Conservation (phyloP, 2,888 invertebrate species). For the Cerceris rybyensis region DNA sequence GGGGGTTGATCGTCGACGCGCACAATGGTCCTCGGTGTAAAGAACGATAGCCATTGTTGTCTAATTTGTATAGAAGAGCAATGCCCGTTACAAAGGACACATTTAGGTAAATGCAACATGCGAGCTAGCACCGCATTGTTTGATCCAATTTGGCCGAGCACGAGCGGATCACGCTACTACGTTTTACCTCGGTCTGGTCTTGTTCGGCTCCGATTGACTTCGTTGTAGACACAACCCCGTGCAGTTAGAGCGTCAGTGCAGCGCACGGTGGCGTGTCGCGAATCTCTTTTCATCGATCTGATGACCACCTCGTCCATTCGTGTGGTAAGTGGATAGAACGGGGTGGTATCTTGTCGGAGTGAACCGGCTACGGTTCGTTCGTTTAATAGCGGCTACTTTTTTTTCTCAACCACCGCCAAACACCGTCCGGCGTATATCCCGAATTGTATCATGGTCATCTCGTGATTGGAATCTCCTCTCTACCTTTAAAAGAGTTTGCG, state of each 20-base stretch:
- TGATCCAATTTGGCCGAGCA: slow-evolving; percentile 49
- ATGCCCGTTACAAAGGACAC: slow-evolving; percentile 45
- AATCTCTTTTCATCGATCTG: slow-evolving; percentile 79
- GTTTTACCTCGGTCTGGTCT: slow-evolving; percentile 26
- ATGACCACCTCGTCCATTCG: slow-evolving; percentile 73
- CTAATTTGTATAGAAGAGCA: slow-evolving; percentile 29
- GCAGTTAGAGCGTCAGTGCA: slow-evolving; percentile 56
- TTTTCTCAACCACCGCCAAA: not conserved
- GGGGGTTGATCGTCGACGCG: not conserved
- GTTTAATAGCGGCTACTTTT: slow-evolving; percentile 52
- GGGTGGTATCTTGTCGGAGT: slow-evolving; percentile 51
- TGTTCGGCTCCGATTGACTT: slow-evolving; percentile 47
- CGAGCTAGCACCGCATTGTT: slow-evolving; percentile 42
- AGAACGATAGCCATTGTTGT: slow-evolving; percentile 34
- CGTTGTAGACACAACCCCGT: slow-evolving; percentile 44
- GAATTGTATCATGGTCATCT: not conserved
- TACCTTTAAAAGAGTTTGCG: too few species aligned
- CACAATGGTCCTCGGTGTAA: slow-evolving; percentile 24
- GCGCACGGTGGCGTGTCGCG: slow-evolving; percentile 72
- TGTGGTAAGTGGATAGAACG: slow-evolving; percentile 69
- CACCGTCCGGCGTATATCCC: not conserved
- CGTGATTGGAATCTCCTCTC: too few species aligned
- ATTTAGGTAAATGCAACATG: slow-evolving; percentile 52
- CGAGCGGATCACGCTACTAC: slow-evolving; percentile 49
- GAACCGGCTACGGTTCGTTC: slow-evolving; percentile 48